Conservation (phyloP, 2,797 vertebrate genomes). For the Tragopan temminckii region DNA sequence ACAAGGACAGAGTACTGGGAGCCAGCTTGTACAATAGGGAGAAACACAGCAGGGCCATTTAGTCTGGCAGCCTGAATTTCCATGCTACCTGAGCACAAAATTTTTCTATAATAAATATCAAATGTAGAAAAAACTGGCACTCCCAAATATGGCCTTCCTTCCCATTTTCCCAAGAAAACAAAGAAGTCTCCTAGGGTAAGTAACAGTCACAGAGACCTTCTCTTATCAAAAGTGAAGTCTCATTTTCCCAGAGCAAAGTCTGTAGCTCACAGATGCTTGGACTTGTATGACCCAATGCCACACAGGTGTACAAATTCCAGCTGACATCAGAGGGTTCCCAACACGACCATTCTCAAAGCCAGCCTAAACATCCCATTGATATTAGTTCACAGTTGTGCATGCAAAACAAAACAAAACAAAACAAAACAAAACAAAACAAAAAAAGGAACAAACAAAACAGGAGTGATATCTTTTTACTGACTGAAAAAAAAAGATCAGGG, state of each 20-base stretch:
- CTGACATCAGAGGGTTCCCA: not conserved
- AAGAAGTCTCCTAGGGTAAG: not conserved
- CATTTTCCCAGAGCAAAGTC: rapidly evolving
- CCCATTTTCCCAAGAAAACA: not conserved
- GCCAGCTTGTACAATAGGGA: not conserved
- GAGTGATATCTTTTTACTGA: not conserved
- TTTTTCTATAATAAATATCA: not conserved
- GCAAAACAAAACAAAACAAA: rapidly evolving
- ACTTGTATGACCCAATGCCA: not conserved
- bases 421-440: rapidly evolving
- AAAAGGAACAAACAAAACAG: not conserved
- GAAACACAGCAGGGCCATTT: not conserved
- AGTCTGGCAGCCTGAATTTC: rapidly evolving
- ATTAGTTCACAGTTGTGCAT: rapidly evolving
- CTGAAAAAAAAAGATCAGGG: not conserved
- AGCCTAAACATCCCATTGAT: not conserved
- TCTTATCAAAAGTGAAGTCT: not conserved
- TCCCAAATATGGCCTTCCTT: not conserved
- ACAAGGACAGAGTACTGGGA: not conserved
- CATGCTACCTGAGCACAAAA: rapidly evolving
- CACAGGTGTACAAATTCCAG: not conserved
- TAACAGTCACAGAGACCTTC: not conserved
- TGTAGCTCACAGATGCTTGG: not conserved
- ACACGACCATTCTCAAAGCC: not conserved
- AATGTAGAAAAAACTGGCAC: not conserved